Evolutionary conservation across 2,797 vertebrate species (phyloP), one percentile per base, ranked within the genome.

Genomic region (Myotis myotis): DNA sequence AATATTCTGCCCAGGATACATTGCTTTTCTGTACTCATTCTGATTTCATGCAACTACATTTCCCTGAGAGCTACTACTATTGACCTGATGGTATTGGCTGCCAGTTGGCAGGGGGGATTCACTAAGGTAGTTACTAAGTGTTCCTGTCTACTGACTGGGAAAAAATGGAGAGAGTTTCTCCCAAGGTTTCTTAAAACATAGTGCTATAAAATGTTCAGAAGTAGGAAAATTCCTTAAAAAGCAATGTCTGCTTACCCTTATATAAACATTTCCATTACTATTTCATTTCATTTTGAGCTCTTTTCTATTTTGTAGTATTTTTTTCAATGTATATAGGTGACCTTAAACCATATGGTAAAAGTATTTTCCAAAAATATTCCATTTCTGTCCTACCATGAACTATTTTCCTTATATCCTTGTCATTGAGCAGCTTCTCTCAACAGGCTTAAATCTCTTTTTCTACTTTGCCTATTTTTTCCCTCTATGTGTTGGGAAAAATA

Each of bases 221-320:
- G 57, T 88, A 92, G 86, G 38, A 83, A 92, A 94, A 92, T 86
- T 92, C 82, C 89, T 93, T 94, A 71, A 92, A 95, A 96, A 90
- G 13, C 25, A 83, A 33, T 87, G 68, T 80, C 82, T 97, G 74
- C 74, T 95, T 95, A 80, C 83, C 80, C 41, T 93, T 41, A 95
- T 80, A 94, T 89, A 96, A 95, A 95, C 28, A 91, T 95, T 95
- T 95, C 70, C 88, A 81, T 95, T 96, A 96, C 92, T 92, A 92
- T 93, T 96, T 96, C 72, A 93, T 93, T 82, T 96, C 60, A 91
- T 81, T 96, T 96, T 96, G 87, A 95, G 49, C 44, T 28, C 36
- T 36, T 90, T 95, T 95, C 62, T 94, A 79, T 82, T 38, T 90
- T 85, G 64, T 83, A 95, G 55, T 91, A 53, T 93, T 93, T 94